Evolutionary conservation across 2,888 invertebrate species (phyloP), one percentile per base, ranked within the genome.

Genomic region (Camptogramma bilineatum): DNA sequence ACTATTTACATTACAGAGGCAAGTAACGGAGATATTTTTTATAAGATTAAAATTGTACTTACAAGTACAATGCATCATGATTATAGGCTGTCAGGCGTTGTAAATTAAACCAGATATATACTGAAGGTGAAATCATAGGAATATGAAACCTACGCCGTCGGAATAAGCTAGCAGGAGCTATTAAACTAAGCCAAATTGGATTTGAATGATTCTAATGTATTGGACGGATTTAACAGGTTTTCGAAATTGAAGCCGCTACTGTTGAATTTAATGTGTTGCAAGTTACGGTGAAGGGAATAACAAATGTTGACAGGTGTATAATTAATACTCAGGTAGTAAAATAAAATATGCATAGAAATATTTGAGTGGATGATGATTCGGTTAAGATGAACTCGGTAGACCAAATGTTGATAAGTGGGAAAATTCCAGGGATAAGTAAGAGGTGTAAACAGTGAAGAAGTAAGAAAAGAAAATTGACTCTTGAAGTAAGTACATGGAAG

Each of bases 21-120:
- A 71, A 51, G 78, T 80, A 81, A 80, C 77, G 78, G 78, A 68
- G 47, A 50, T 55, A 48, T 71, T 75, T 75, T 78, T 82, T 81
- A 72, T 76, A 64, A 73, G 75, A 81, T 81, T 78, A 78, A 62
- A 77, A 79, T 75, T 73, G 77, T 71, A 69, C 60, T 70, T 63
- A 68, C 67, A 65, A 63, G 59, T 69, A 81, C 82, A 84, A 83
- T 82, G 75, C 79, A 79, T 76, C 76, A 76, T 81, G 79, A 83
- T 83, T 80, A 80, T 76, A 66, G 73, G 68, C 76, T 80, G 80
- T 80, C 81, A 76, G 78, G 65, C 71, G 72, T 74, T 71, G 73
- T 75, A 80, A 82, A 82, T 83, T 80, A 79, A 75, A 76, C 71
- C 65, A 59, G 59, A 44, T 65, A 60, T 65, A 60, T 52, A 64